Percentiles rank a stretch among this genome's conserved stretches.
These are phyloP conservation scores for Cyprinus carpio DNA, from an alignment of 2,113 vertebrate species.

Conservation along the genomic window DNA sequence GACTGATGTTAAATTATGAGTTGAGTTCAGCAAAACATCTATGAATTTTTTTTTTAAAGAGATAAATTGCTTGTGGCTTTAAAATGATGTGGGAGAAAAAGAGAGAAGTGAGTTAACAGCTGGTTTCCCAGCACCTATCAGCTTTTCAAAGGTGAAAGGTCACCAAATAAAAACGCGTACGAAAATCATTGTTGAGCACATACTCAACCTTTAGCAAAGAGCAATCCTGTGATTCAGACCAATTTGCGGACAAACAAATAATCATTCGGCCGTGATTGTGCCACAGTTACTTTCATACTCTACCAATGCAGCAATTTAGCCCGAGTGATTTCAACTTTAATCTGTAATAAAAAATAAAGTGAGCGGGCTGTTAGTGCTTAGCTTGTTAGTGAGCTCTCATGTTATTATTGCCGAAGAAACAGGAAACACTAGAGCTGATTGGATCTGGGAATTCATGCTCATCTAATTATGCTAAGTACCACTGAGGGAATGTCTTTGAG, in stretches of 20 bases:
- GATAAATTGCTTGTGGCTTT: background rate
- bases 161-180: background rate
- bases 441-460: slow-evolving; percentile 72
- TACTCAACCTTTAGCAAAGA: slow-evolving; percentile 7
- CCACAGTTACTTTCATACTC: background rate
- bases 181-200: background rate
- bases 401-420: slow-evolving; percentile 70
- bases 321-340: slow-evolving; percentile 30
- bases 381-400: slow-evolving; percentile 49
- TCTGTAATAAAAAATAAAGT: slow-evolving; percentile 39
- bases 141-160: slow-evolving; percentile 38
- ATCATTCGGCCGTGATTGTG: background rate
- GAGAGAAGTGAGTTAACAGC: background rate
- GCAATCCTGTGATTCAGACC: slow-evolving; percentile 24
- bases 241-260: slow-evolving; percentile 17
- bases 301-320: background rate
- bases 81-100: background rate
- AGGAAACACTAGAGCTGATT: slow-evolving; percentile 75
- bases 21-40: background rate
- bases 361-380: slow-evolving; percentile 27
- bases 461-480: slow-evolving; percentile 74
- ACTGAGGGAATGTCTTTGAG: slow-evolving; percentile 62
- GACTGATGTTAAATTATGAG: background rate
- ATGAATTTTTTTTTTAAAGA: background rate
- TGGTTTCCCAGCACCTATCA: slow-evolving; percentile 1